Percentiles rank a stretch among this genome's conserved stretches.
These are phyloP conservation scores for Gastracanthus pulcherrimus DNA, from an alignment of 2,888 invertebrate genomes.

Conservation along the genomic window DNA sequence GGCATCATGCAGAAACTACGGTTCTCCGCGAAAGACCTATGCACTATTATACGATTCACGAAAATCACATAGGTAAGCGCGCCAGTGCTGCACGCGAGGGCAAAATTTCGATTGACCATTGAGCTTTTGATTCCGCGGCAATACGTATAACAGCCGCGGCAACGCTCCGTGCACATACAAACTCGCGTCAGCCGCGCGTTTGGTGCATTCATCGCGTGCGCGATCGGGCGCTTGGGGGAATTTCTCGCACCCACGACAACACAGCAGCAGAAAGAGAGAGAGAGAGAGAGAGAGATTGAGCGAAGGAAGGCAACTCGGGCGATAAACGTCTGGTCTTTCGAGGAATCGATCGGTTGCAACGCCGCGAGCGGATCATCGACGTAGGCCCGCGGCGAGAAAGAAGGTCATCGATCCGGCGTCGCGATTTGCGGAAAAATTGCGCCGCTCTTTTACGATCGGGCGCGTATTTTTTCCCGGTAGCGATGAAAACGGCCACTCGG, in stretches of 20 bases:
- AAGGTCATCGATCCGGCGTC: conserved; percentile 37
- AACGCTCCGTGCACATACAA: no score
- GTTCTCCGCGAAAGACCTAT: no score
- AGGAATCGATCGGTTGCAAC: conserved; percentile 32
- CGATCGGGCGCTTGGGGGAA: background rate
- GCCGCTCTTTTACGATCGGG: conserved; percentile 8
- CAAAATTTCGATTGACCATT: background rate
- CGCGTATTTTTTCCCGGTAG: conserved; percentile 20
- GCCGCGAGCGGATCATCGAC: background rate
- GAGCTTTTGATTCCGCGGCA: no score
- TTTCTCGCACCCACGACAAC: background rate
- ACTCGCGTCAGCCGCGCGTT: background rate
- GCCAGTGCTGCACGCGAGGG: background rate
- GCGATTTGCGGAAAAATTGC: conserved; percentile 41
- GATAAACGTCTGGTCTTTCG: conserved; percentile 34
- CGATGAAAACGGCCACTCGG: conserved; percentile 21
- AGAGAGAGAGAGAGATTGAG: conserved; percentile 25
- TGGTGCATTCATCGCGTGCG: background rate
- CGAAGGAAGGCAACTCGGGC: no score
- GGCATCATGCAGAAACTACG: no score
- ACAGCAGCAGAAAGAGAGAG: background rate
- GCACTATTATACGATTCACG: no score
- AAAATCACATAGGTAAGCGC: no score
- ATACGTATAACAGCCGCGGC: no score
- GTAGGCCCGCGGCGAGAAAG: background rate